Evolutionary conservation across 1,140 invertebrate genomes (phyloP), one percentile per base, ranked within the genome.

Genomic region (Lasioglossum albipes): DNA sequence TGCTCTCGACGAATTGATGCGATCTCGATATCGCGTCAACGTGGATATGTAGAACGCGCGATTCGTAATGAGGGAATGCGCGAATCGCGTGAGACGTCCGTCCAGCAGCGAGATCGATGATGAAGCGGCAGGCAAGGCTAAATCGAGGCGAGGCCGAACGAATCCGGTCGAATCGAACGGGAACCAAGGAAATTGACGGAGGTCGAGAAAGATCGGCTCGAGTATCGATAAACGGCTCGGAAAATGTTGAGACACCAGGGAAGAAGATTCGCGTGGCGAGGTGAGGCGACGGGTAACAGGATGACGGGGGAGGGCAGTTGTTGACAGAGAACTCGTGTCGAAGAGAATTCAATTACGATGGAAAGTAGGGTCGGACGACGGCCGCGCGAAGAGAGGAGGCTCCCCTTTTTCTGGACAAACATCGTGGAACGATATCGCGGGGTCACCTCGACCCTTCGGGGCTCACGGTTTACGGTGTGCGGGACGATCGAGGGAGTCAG

Each of bases 61-160:
- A 75, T 86, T 84, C 82, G 66, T 87, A 87, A 87, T 73, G 86
- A 86, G 82, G 85, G 85, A 82, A 87, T 87, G 86, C 82, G 79
- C 75, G 76, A 79, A 87, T 87, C 79, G 81, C 84, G 88, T 85
- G 83, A 88, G 84, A 84, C 83, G 83, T 75, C 65, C 82, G 86
- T 82, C 84, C 82, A 81, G 87, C 79, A 85, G 83, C 79, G 67
- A 90, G 87, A 90, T 90, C 88, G 84, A 90, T 90, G 89, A 89
- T 83, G 89, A 87, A 88, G 82, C 66, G 84, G 77, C 87, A 84
- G 84, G 81, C 45, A 13, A 49, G 45, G 45, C 45, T 36, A 36
- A 36, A 36, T 1, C 45, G 45, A 49, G 45, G 45, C 45, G 45
- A 49, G 45, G 45, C 45, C 69, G 74, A 66, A 70, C 42, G 69